Conservation (phyloP, 64 coral and sea anemone species). For the Montipora efflorescens region DNA sequence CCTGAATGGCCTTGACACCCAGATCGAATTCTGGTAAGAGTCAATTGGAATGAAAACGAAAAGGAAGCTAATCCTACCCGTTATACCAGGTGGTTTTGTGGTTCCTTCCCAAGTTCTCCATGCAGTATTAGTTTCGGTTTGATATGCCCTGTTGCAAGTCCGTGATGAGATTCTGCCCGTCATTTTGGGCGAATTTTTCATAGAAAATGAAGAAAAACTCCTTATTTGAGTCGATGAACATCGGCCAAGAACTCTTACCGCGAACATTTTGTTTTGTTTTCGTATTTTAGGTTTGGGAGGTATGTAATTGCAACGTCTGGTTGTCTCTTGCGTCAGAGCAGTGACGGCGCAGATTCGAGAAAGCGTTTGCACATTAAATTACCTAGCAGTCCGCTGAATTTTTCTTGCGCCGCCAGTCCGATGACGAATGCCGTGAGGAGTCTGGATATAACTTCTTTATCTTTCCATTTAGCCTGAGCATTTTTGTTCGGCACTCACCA, state of each 20-base stretch:
- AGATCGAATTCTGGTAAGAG: too few species aligned
- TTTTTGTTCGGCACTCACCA: too few species aligned
- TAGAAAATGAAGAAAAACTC: constrained; percentile 51
- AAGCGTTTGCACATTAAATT: background rate
- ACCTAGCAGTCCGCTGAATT: background rate
- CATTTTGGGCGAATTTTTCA: background rate
- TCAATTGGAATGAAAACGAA: background rate
- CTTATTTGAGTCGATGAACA: constrained; percentile 47
- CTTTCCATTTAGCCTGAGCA: too few species aligned
- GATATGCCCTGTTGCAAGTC: constrained; percentile 62
- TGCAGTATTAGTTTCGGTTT: constrained; percentile 81
- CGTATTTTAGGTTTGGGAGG: background rate
- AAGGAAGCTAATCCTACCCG: constrained; percentile 65
- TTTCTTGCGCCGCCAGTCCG: background rate
- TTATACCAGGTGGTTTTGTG: constrained; percentile 84
- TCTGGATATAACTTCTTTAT: too few species aligned
- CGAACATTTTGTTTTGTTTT: constrained; percentile 46
- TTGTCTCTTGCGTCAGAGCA: constrained; percentile 2
- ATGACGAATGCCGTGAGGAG: background rate
- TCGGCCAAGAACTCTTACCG: constrained; percentile 38
- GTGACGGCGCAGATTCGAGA: too few species aligned
- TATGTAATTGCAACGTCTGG: background rate
- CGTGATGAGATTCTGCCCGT: background rate
- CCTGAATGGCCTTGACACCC: too few species aligned
- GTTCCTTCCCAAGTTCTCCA: constrained; percentile 97